phyloP scores from a whole-genome alignment of 2,113 vertebrate species.

The Echinops telfairi region DNA sequence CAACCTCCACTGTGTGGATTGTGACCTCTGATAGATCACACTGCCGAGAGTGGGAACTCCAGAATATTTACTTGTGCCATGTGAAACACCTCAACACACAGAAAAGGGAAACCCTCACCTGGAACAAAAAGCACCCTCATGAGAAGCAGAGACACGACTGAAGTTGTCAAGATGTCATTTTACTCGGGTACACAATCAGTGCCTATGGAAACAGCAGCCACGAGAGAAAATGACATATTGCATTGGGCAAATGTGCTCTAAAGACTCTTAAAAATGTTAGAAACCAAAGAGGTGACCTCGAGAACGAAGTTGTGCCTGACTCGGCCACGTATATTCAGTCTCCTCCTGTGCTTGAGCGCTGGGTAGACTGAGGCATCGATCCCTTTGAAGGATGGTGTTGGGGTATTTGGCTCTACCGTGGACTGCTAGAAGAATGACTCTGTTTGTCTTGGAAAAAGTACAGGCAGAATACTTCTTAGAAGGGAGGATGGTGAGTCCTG shows the following conservation, averaged over 20 bases:
- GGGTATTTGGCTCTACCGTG: not conserved
- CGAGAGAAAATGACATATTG: too few species aligned
- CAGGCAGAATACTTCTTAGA: not conserved
- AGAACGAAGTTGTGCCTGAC: not conserved
- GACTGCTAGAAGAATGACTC: not conserved
- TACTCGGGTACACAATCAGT: not conserved
- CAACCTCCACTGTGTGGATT: too few species aligned
- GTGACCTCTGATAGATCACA: too few species aligned
- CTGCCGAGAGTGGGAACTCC: too few species aligned
- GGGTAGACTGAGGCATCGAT: not conserved
- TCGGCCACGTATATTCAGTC: not conserved
- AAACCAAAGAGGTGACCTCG: not conserved
- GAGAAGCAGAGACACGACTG: not conserved
- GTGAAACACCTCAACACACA: not conserved
- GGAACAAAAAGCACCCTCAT: not conserved
- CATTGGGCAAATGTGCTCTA: too few species aligned
- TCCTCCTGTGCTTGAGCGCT: not conserved
- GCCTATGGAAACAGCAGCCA: not conserved
- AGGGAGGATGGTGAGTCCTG: not conserved
- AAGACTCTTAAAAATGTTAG: not conserved
- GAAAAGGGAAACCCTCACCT: not conserved
- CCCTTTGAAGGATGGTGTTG: not conserved
- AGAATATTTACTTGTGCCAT: too few species aligned
- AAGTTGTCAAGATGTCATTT: not conserved
- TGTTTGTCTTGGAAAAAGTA: not conserved